Base-by-base conservation (phyloP, 2,797 vertebrate genomes). In the Apogon hyalosoma region DNA sequence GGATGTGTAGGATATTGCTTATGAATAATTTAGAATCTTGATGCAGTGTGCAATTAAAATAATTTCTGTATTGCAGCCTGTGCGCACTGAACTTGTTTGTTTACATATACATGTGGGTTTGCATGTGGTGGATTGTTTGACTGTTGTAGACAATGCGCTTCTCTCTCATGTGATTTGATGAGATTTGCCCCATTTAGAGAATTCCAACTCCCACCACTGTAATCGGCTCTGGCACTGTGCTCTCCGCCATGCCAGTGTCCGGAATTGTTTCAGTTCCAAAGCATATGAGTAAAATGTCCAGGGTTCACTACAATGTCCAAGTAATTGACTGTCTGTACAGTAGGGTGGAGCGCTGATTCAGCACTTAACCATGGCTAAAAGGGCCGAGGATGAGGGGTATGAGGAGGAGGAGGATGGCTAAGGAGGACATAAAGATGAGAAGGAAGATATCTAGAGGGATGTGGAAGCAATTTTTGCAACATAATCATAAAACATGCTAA, bases 281-380 rank as follows among this genome's bases (percentile, higher is more conserved):
- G 75, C 55, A 40, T 43, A n/a, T 54, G 33, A 72, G 83, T 47
- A 66, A 80, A 77, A 69, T 28, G 62, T 74, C 57, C 55, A 55
- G 54, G 43, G 66, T 87, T 84, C 68, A 76, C 79, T 78, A 76
- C 69, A 61, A 61, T 68, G 67, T 78, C 66, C 81, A 38, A n/a
- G 82, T 88, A 85, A 88, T 73, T 79, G 83, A 79, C 88, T 19
- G 80, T 58, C 56, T 54, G 73, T 43, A 69, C 50, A 18, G 64
- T 24, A 42, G 16, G 68, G 47, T 19, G 47, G 48, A 57, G 50
- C 7, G 66, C 80, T 77, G 82, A 90, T 64, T 89, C 86, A 88
- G 88, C 86, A 85, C 79, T 91, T 84, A 83, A 77, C 67, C 58
- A 46, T 14, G 53, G 53, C 59, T 69, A 76, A 84, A 82, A 67